phyloP scores from a whole-genome alignment of 2,113 vertebrate genomes.

The Apus apus region DNA sequence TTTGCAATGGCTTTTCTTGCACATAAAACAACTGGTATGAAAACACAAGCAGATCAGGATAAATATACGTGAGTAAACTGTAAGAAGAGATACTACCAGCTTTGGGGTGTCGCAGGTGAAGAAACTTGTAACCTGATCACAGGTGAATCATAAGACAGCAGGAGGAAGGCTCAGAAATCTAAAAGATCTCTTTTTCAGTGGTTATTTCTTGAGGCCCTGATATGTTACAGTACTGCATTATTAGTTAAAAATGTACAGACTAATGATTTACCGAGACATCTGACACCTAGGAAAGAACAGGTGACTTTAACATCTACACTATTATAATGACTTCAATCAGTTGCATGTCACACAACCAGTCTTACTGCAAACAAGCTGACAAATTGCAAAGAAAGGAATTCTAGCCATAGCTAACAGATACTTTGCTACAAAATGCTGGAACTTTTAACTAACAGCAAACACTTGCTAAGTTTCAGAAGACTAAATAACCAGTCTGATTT shows the following conservation, averaged over 20 bases:
- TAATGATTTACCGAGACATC: neutral
- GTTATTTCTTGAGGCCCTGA: neutral
- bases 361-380: neutral
- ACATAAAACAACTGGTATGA: neutral
- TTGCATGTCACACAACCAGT: neutral
- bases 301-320: neutral
- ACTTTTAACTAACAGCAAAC: constrained; percentile 13
- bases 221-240: neutral
- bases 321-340: neutral
- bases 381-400: neutral
- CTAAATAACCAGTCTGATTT: neutral
- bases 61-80: neutral
- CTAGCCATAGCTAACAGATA: neutral
- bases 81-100: neutral
- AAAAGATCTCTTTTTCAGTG: neutral
- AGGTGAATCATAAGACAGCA: neutral
- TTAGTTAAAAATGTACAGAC: neutral
- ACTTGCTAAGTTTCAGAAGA: constrained; percentile 2
- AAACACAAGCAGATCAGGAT: neutral
- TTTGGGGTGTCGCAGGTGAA: rapidly evolving
- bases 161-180: neutral
- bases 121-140: neutral
- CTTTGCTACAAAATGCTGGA: neutral
- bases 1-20: neutral
- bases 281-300: neutral